Evolutionary conservation across 2,113 vertebrate species (phyloP), one percentile per base, ranked within the genome.

Genomic region (Fukomys damarensis): DNA sequence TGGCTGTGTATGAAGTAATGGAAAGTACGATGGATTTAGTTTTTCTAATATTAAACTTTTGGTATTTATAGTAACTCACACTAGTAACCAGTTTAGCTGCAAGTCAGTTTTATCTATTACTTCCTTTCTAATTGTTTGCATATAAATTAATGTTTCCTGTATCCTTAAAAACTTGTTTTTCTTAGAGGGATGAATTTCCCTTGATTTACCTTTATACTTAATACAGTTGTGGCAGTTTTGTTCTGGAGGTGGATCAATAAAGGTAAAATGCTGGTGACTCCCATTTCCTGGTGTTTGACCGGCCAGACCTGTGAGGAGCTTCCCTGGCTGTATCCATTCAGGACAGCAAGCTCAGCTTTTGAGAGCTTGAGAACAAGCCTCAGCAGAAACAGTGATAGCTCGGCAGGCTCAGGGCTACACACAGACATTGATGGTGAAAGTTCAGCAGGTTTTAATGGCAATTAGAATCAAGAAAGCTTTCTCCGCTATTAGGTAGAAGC

Each of bases 141-240:
- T 66, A 9, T 61, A 84, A 88, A 68, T 81, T 11, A 85, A 1
- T 52, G 5, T 81, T 85, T 91, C 41, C 30, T 16, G 2, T 1
- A 20, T 30, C 49, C 43, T 88, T 94, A 61, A 82, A 86, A 90
- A 32, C 20, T 84, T 84, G 8, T 79, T 91, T 91, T 89, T 38
- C 30, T 61, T 61, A 61, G 13, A 77, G 59, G 32, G 17, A 35
- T 80, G 46, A 16, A 1, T 35, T 16, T 65, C 83, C 89, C 49
- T 65, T 43, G 28, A 43, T 54, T 87, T 56, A n/a, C 46, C 5
- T 89, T 70, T 86, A 43, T 32, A 65, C 63, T 97, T 91, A 8
- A 28, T 26, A 8, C 17, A 28, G 92, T 68, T 43, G 14, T 86
- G 54, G 49, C 3, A 1, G 7, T 90, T 89, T 91, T 76, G 43